Conservation (phyloP, 2,797 vertebrate species). For the Uromys caudimaculatus region DNA sequence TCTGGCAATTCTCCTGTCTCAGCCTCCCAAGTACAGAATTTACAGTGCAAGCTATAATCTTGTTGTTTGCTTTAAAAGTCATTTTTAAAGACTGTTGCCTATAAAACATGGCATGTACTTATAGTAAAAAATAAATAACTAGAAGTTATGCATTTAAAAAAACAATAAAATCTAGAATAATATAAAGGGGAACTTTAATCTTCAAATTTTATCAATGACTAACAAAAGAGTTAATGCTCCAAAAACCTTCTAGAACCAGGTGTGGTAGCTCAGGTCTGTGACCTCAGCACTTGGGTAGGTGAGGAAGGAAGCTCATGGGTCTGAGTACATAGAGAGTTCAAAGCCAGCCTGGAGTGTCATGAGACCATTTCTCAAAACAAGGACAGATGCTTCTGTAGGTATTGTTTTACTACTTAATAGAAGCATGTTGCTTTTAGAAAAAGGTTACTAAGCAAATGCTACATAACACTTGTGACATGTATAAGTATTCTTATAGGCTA, state of each 20-base stretch:
- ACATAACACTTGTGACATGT: background rate
- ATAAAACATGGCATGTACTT: background rate
- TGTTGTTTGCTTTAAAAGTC: background rate
- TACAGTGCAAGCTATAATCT: background rate
- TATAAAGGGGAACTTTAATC: background rate
- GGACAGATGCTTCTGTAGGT: background rate
- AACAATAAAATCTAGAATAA: background rate
- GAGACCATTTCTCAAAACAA: background rate
- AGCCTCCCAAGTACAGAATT: background rate
- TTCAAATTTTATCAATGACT: background rate
- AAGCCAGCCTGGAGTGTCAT: background rate
- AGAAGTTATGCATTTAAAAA: background rate
- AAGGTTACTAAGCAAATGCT: slow-evolving; percentile 24
- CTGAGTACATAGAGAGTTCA: background rate
- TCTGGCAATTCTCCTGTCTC: background rate
- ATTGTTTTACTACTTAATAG: background rate
- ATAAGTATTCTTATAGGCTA: background rate
- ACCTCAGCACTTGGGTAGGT: background rate
- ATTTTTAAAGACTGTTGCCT: background rate
- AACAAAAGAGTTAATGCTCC: background rate
- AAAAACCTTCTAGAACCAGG: background rate
- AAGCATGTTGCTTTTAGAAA: slow-evolving; percentile 2
- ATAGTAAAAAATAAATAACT: background rate
- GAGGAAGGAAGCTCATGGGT: background rate
- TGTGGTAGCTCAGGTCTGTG: background rate